Evolutionary conservation across 2,797 vertebrate species (phyloP).

Genomic region (Acanthurus tractus): DNA sequence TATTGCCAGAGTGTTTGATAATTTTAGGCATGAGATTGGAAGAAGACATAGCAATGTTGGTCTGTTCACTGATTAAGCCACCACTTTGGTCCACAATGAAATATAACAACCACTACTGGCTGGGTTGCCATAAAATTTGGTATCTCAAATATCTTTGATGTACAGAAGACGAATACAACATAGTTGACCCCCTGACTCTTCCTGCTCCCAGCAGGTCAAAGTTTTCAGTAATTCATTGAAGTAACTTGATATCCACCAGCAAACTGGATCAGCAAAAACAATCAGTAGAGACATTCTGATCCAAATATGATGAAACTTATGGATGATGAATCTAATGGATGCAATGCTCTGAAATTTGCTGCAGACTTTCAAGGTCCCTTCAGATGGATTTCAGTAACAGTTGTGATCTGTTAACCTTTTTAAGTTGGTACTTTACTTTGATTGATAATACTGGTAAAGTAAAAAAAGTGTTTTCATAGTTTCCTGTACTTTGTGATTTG

Average conservation of each 20-base stretch:
- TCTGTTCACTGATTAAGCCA: not conserved
- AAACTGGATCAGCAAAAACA: not conserved
- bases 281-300: not conserved
- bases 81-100: not conserved
- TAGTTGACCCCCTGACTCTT: not conserved
- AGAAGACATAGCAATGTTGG: not conserved
- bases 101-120: not conserved
- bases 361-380: not conserved
- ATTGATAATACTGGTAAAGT: too few species aligned
- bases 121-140: not conserved
- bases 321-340: not conserved
- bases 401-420: not conserved
- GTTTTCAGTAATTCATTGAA: not conserved
- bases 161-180: not conserved
- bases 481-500: not conserved
- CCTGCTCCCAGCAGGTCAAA: not conserved
- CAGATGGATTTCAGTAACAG: not conserved
- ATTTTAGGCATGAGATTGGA: too few species aligned
- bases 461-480: not conserved
- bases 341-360: not conserved
- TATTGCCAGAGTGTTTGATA: not conserved
- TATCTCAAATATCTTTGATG: too few species aligned
- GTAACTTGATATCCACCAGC: not conserved
- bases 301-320: not conserved
- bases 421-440: too few species aligned